These are phyloP conservation scores for Circaetus cinerascens DNA, from an alignment of 2,113 vertebrate species.

Conservation along the genomic window DNA sequence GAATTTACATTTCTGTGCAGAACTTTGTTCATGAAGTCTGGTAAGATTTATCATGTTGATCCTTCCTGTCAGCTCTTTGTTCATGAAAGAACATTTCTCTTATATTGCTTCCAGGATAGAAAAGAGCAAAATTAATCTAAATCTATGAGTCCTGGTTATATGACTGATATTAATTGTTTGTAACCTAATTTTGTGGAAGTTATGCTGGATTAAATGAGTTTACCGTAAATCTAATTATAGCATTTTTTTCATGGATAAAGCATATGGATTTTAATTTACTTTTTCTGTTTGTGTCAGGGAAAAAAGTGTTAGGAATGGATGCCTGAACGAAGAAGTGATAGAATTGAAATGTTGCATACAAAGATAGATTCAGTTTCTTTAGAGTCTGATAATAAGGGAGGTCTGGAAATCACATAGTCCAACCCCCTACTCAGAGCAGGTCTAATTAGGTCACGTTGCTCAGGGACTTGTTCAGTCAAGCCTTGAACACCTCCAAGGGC, in stretches of 20 bases:
- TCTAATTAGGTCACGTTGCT: neutral
- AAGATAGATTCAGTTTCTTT: neutral
- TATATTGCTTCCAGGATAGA: neutral
- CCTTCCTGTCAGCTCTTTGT: constrained; percentile 30
- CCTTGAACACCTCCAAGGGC: neutral
- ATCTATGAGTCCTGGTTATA: neutral
- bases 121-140: neutral
- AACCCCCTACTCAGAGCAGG: neutral
- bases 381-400: neutral
- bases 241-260: neutral
- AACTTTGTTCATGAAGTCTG: neutral
- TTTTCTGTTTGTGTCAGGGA: neutral
- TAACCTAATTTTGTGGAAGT: constrained; percentile 49
- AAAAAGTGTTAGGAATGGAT: neutral
- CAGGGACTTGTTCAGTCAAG: neutral
- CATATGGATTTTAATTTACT: neutral
- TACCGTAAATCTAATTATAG: neutral
- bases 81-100: neutral
- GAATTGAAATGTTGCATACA: neutral
- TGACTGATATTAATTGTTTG: neutral
- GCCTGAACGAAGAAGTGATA: neutral
- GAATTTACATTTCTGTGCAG: neutral
- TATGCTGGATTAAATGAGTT: neutral
- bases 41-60: neutral
- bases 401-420: neutral